Evolutionary conservation across 2,888 invertebrate genomes (phyloP), one percentile per base, ranked within the genome.

Genomic region (Drosophila peninsularis): DNA sequence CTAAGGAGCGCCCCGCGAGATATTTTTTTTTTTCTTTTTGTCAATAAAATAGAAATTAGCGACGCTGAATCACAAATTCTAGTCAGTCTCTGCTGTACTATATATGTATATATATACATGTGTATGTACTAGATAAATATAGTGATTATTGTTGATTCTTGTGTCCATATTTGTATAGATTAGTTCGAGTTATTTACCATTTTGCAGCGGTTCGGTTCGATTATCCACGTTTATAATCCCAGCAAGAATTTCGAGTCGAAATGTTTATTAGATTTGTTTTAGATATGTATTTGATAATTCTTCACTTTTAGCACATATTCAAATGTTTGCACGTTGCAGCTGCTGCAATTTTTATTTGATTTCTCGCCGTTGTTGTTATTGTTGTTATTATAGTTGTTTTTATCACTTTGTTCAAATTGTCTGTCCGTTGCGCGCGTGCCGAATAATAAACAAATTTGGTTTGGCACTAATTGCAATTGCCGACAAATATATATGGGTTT

Each of bases 31-130:
- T 24, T 34, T 21, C 5, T 53, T 75, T 86, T 75, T 73, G 87
- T 80, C 71, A 89, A 85, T 85, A 87, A 85, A 89, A 84, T 81
- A 75, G 77, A 89, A 87, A 89, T 89, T 87, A 82, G 80, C 78
- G 67, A 56, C 65, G 85, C 89, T 85, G 85, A 89, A 72, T 85
- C 85, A 89, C 67, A 88, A 88, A 52, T 69, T 75, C 57, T 71
- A 60, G 61, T 62, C 62, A 71, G 65, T 62, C 37, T 45, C 52
- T 52, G 24, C 42, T 50, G 60, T 64, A 63, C 55, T 65, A 54
- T 58, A 66, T 62, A 63, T 55, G 11, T 13, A 21, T 6, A 62
- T 55, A 21, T 6, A 21, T 7, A 6, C 13, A 21, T 42, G 6
- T 42, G 1, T 42, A 7, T 32, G 39, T 44, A 36, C 24, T 39